A percentile compares a stretch with the other conserved stretches of the same genome.
Evolutionary conservation across 1,140 invertebrate species (phyloP).

Genomic region (Drosophila chauvacae): DNA sequence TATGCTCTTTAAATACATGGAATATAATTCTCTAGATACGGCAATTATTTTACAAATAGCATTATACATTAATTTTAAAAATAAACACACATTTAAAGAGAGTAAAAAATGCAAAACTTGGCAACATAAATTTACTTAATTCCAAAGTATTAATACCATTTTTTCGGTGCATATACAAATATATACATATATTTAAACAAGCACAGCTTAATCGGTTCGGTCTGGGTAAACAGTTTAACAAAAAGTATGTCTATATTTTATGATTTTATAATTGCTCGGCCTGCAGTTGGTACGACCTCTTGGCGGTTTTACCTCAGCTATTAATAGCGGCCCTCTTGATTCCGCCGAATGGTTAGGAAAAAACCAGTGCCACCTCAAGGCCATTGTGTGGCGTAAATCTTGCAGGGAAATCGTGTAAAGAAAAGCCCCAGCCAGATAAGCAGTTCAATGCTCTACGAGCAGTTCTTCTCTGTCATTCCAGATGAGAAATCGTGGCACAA

Average conservation of each 20-base stretch:
- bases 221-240: slow-evolving; percentile 60
- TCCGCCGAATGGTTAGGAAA: slow-evolving; percentile 34
- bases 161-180: not conserved
- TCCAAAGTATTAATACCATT: not conserved
- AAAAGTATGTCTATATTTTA: slow-evolving; percentile 58
- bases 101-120: not conserved
- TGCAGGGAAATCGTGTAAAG: slow-evolving; percentile 53
- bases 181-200: slow-evolving; percentile 22
- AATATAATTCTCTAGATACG: not conserved
- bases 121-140: not conserved
- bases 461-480: slow-evolving; percentile 2
- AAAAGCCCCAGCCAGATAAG: slow-evolving; percentile 47
- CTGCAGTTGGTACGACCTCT: slow-evolving; percentile 66
- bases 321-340: slow-evolving; percentile 55
- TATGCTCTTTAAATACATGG: accelerated
- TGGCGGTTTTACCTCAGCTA: slow-evolving; percentile 60
- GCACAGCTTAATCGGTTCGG: slow-evolving; percentile 50
- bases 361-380: slow-evolving; percentile 64
- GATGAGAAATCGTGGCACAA: slow-evolving; percentile 14
- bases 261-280: slow-evolving; percentile 61
- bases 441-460: slow-evolving; percentile 45
- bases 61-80: not conserved
- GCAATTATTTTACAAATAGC: not conserved
- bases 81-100: not conserved
- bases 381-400: slow-evolving; percentile 69